These are phyloP conservation scores for Stenichneumon culpator DNA, from an alignment of 2,888 invertebrate species.

Conservation along the genomic window DNA sequence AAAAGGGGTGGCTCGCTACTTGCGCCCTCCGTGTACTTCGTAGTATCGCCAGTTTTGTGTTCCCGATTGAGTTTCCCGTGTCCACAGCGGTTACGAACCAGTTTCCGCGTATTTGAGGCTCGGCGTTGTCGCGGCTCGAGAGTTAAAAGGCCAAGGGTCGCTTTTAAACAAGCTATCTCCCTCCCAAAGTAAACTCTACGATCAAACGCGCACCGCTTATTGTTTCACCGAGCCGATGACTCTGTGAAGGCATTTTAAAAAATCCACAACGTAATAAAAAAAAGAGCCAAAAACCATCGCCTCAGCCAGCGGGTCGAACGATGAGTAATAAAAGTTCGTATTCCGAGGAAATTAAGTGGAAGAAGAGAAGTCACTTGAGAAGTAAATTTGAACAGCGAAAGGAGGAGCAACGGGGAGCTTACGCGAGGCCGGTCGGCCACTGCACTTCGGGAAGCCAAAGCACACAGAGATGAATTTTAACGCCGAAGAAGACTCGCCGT, in stretches of 20 bases:
- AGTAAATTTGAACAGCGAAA: neutral
- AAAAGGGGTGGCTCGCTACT: neutral
- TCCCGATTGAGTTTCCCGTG: constrained; percentile 12
- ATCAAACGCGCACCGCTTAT: constrained; percentile 44
- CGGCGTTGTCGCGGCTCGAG: constrained; percentile 16
- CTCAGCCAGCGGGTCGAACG: neutral
- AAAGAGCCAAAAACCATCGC: neutral
- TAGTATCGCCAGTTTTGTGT: constrained; percentile 19
- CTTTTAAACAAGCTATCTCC: constrained; percentile 43
- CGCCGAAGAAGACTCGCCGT: constrained; percentile 14
- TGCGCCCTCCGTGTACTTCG: neutral
- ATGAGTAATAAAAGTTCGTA: constrained; percentile 6
- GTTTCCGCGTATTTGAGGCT: constrained; percentile 40
- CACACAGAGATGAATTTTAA: constrained; percentile 43
- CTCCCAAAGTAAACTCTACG: constrained; percentile 41
- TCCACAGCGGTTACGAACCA: constrained; percentile 3
- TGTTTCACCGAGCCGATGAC: constrained; percentile 37
- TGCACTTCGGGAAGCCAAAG: neutral
- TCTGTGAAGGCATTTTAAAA: constrained; percentile 27
- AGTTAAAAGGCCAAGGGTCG: constrained; percentile 52
- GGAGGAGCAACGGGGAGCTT: neutral
- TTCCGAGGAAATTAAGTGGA: constrained; percentile 1
- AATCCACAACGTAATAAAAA: neutral
- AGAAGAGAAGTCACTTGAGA: constrained; percentile 3
- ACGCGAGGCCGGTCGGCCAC: neutral